Base-by-base conservation (phyloP, 1,140 invertebrate genomes). In the Trypoxylus dichotomus region DNA sequence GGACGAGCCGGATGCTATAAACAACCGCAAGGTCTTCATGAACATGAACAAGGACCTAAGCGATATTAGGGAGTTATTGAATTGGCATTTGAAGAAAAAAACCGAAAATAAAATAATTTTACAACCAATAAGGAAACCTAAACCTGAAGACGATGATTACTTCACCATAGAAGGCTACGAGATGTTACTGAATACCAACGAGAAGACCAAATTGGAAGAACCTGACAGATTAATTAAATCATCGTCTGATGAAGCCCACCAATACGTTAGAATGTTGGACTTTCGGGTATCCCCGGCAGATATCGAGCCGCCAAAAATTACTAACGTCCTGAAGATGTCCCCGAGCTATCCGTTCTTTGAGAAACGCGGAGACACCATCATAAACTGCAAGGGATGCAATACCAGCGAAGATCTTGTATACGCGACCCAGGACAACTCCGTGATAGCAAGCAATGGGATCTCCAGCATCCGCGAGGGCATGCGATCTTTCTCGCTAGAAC, bases 401-500 rank as follows among this genome's bases (percentile, higher is more conserved):
- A 10, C 60, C 7, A 24, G 27, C 3, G 60, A 27, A 68, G 24
- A 68, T 7, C 5, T 3, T 1, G 79, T 76, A 75, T 73, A 58
- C 25, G 41, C 41, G 21, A 32, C 72, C 10, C 2, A 75, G 15
- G 79, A 82, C 10, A 82, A 83, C 73, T 75, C 77, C 13, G 32
- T 81, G 7, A 74, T 78, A 5, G 78, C 80, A 5, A 77, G 75
- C 15, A 82, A 82, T 41, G 79, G 73, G 11, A 83, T 84, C 42
- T 79, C 81, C 0, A 81, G 82, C 71, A 76, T 84, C 7, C 75
- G 83, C 21, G 78, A 80, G 47, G 79, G 80, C 10, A 83, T 84
- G 79, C 13, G 73, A 13, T 79, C 79, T 10, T 83, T 84, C 24
- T 79, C 78, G 15, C 79, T 78, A 25, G 58, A 74, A 10, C 74